phyloP scores from a whole-genome alignment of 2,113 vertebrate genomes.

The Diphyllodes magnificus region DNA sequence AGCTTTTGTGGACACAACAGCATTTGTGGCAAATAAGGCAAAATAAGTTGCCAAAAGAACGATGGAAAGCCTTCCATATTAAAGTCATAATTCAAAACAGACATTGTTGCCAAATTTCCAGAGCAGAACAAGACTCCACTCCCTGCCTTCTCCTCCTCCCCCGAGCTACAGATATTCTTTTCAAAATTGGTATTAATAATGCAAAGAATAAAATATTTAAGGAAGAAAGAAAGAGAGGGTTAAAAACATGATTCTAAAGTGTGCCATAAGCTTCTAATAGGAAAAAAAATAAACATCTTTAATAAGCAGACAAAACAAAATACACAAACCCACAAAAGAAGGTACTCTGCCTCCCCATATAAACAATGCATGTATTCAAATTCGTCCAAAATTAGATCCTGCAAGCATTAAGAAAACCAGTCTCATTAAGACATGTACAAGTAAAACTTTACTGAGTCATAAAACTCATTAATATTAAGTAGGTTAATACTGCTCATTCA shows the following conservation, averaged over 20 bases:
- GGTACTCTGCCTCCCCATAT: background rate
- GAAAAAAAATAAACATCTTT: background rate
- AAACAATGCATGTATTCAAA: fast-evolving
- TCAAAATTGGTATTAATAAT: background rate
- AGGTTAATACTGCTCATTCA: background rate
- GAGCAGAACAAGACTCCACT: background rate
- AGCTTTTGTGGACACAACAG: background rate
- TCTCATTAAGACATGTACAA: fast-evolving
- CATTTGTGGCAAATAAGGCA: background rate
- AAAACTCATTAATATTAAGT: background rate
- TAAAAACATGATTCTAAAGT: background rate
- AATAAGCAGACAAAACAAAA: background rate
- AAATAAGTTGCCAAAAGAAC: background rate
- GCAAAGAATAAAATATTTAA: background rate
- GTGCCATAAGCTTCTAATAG: background rate
- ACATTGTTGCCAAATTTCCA: background rate
- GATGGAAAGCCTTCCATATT: background rate
- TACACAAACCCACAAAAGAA: background rate
- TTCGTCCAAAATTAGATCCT: background rate
- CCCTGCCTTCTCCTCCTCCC: background rate
- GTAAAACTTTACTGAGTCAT: background rate
- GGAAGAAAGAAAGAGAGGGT: background rate
- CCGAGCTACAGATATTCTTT: background rate
- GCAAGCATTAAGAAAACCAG: background rate
- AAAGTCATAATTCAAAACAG: background rate